phyloP scores from a whole-genome alignment of 1,140 invertebrate species.

The Dendroctonus valens region DNA sequence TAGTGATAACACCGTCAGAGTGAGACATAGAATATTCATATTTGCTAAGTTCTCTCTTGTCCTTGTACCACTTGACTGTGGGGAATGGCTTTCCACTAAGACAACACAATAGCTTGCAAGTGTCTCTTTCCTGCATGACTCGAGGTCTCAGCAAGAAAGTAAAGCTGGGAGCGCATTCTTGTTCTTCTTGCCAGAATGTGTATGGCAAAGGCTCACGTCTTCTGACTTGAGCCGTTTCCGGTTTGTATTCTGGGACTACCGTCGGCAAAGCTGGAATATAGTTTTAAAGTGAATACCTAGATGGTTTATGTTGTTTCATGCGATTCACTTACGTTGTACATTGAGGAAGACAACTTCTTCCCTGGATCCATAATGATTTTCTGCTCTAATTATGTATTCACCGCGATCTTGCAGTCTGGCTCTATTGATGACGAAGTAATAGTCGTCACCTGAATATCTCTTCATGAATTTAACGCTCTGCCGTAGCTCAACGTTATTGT shows the following conservation, averaged over 20 bases:
- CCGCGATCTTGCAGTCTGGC: conserved; percentile 93
- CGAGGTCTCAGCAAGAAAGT: conserved; percentile 96
- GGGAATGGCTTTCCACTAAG: conserved; percentile 91
- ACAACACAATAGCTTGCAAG: conserved; percentile 96
- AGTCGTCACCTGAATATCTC: conserved; percentile 92
- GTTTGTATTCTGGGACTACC: conserved; percentile 74
- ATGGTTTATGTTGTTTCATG: background rate
- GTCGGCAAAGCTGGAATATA: conserved; percentile 70
- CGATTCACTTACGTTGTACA: conserved; percentile 79
- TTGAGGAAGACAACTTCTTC: conserved; percentile 97
- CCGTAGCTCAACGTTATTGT: conserved; percentile 88
- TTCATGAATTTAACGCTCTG: conserved; percentile 99
- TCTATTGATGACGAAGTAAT: conserved; percentile 96
- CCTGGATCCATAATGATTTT: conserved; percentile 95
- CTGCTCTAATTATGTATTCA: conserved; percentile 95
- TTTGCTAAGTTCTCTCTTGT: conserved; percentile 84
- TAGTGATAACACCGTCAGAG: conserved; percentile 90
- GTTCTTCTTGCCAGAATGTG: conserved; percentile 85
- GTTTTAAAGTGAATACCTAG: conserved; percentile 12
- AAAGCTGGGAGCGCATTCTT: conserved; percentile 88
- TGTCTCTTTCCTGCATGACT: conserved; percentile 93
- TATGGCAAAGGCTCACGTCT: conserved; percentile 78
- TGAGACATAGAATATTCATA: conserved; percentile 87
- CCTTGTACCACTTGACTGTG: conserved; percentile 90
- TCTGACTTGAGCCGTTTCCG: conserved; percentile 69